A percentile compares a stretch with the other conserved stretches of the same genome.
Evolutionary conservation across 2,888 invertebrate genomes (phyloP).

Genomic region (Eucriotettix oculatus): DNA sequence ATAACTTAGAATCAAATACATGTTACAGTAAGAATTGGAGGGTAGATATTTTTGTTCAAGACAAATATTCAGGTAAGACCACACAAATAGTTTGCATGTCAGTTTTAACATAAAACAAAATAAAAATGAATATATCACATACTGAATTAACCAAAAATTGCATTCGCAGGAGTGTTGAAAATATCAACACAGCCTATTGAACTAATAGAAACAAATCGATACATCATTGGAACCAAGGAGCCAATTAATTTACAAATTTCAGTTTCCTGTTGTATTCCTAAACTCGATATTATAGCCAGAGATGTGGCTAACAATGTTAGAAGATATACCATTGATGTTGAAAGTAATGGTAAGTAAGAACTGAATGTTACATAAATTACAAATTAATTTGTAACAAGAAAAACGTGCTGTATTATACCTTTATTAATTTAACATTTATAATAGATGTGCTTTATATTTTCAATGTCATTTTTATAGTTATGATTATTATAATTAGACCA

Average conservation of each 20-base stretch:
- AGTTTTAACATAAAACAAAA: not conserved
- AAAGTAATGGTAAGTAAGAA: not conserved
- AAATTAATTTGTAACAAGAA: too few species aligned
- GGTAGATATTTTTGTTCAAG: conserved; percentile 47
- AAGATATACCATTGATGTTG: not conserved
- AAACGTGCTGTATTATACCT: too few species aligned
- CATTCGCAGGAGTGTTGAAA: not conserved
- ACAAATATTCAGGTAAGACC: conserved; percentile 39
- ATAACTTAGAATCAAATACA: conserved; percentile 30
- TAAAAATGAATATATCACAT: not conserved
- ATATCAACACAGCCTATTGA: not conserved
- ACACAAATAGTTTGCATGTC: too few species aligned
- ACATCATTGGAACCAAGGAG: not conserved
- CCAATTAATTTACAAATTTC: not conserved
- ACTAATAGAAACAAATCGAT: not conserved
- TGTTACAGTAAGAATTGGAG: conserved; percentile 56
- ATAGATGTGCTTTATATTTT: too few species aligned
- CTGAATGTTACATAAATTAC: too few species aligned
- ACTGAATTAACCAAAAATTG: too few species aligned
- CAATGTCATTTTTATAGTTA: too few species aligned
- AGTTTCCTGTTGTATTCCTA: not conserved
- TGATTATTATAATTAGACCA: too few species aligned
- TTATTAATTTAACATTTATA: too few species aligned
- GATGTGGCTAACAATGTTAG: not conserved
- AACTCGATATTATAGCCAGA: not conserved